Evolutionary conservation across 2,113 vertebrate genomes (phyloP).

Genomic region (Mustela lutreola): DNA sequence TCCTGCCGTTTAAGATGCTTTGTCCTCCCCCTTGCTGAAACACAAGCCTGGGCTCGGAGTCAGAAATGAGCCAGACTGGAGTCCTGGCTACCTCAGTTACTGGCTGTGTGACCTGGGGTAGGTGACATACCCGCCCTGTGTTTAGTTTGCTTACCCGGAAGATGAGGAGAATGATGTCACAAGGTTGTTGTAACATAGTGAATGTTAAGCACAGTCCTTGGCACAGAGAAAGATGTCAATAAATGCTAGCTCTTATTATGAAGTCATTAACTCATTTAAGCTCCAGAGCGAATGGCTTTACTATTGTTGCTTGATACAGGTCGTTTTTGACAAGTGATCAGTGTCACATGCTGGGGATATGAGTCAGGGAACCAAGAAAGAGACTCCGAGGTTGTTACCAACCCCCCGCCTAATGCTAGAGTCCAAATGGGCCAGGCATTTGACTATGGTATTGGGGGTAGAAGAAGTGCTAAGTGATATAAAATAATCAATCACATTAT

Average conservation of each 20-base stretch:
- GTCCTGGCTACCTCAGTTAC: too few relatives aligned
- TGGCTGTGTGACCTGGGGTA: not conserved
- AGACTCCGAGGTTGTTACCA: not conserved
- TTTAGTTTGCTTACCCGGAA: not conserved
- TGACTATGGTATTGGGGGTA: constrained; percentile 19
- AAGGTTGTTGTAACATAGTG: not conserved
- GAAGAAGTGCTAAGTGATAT: constrained; percentile 54
- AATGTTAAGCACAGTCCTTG: not conserved
- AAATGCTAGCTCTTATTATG: not conserved
- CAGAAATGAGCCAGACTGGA: not conserved
- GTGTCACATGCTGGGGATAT: not conserved
- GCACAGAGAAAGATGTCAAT: not conserved
- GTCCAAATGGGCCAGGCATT: not conserved
- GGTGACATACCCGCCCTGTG: not conserved
- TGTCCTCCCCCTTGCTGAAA: not conserved
- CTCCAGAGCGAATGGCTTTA: not conserved
- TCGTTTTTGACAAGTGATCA: not conserved
- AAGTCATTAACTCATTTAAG: not conserved
- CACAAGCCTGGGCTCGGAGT: not conserved
- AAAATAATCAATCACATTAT: constrained; percentile 64
- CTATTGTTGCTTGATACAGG: not conserved
- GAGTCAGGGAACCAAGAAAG: not conserved
- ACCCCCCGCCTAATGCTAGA: fast-evolving
- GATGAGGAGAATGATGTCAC: not conserved
- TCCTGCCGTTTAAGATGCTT: not conserved